These are phyloP conservation scores for Rhinoptilus africanus DNA, from an alignment of 2,113 vertebrate species.

Conservation along the genomic window DNA sequence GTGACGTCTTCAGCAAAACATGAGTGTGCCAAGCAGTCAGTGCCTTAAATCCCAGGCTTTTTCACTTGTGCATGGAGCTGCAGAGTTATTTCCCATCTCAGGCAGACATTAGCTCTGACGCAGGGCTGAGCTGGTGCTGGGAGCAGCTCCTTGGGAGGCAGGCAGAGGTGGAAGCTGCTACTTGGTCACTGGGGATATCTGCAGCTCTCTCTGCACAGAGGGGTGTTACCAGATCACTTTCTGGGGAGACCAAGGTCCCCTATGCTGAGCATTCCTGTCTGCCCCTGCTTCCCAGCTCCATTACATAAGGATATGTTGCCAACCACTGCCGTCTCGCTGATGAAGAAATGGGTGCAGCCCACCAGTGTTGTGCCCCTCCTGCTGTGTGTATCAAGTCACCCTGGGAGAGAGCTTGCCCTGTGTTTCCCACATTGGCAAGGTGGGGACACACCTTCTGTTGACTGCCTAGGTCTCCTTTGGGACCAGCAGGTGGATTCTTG, in stretches of 20 bases:
- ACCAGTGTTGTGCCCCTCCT: too few relatives aligned
- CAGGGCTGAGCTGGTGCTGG: background rate
- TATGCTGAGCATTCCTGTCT: background rate
- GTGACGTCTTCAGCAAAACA: background rate
- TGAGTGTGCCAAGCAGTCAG: background rate
- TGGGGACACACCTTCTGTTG: fast-evolving
- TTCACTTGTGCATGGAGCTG: fast-evolving
- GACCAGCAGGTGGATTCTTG: background rate
- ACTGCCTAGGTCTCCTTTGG: background rate
- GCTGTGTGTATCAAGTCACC: background rate
- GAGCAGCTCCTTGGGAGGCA: background rate
- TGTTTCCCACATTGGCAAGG: background rate
- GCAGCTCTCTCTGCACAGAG: background rate
- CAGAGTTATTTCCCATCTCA: background rate
- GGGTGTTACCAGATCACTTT: background rate
- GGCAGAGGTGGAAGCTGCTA: background rate
- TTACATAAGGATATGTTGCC: background rate
- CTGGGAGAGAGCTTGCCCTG: background rate
- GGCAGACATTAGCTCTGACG: background rate
- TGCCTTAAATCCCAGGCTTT: background rate
- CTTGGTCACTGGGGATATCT: background rate
- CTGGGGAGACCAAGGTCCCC: background rate
- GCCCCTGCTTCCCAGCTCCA: fast-evolving
- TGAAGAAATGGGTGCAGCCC: background rate
- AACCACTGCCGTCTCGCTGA: background rate